phyloP scores from a whole-genome alignment of 2,113 vertebrate species.

The Silurus glanis region DNA sequence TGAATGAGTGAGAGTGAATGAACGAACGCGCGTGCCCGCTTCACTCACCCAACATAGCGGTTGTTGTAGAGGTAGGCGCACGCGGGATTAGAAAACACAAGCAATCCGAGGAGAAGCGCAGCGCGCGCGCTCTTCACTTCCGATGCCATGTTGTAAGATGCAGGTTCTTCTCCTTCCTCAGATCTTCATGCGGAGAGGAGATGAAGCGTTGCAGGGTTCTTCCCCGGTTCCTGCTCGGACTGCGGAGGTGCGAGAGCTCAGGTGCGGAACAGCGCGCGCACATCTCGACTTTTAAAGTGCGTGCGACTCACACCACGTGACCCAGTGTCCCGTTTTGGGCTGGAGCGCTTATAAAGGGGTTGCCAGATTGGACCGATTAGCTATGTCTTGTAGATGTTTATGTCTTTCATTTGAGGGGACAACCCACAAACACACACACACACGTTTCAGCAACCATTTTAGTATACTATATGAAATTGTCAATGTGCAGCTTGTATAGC shows the following conservation, averaged over 20 bases:
- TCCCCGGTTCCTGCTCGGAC: neutral
- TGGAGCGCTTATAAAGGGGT: neutral
- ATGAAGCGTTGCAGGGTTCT: neutral
- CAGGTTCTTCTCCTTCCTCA: neutral
- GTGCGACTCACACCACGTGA: slow-evolving; percentile 71
- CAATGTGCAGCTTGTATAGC: too few species aligned
- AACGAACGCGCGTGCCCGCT: slow-evolving; percentile 12
- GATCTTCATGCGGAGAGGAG: neutral
- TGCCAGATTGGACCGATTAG: slow-evolving; percentile 23
- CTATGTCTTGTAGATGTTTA: neutral
- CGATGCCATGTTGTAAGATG: slow-evolving; percentile 29
- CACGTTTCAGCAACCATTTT: too few species aligned
- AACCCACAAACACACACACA: neutral
- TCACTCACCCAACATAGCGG: slow-evolving; percentile 78
- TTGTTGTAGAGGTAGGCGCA: slow-evolving; percentile 71
- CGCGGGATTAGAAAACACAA: slow-evolving; percentile 66
- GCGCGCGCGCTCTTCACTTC: slow-evolving; percentile 40
- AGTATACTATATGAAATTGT: too few species aligned
- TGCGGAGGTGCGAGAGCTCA: slow-evolving; percentile 49
- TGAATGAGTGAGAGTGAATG: neutral
- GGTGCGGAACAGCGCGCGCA: slow-evolving; percentile 55
- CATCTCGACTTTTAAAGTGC: slow-evolving; percentile 59
- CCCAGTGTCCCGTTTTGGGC: slow-evolving; percentile 16
- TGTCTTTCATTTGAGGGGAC: neutral
- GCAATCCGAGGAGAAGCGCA: slow-evolving; percentile 61